phyloP scores from a whole-genome alignment of 2,888 invertebrate species.

The Drymonia ruficornis region DNA sequence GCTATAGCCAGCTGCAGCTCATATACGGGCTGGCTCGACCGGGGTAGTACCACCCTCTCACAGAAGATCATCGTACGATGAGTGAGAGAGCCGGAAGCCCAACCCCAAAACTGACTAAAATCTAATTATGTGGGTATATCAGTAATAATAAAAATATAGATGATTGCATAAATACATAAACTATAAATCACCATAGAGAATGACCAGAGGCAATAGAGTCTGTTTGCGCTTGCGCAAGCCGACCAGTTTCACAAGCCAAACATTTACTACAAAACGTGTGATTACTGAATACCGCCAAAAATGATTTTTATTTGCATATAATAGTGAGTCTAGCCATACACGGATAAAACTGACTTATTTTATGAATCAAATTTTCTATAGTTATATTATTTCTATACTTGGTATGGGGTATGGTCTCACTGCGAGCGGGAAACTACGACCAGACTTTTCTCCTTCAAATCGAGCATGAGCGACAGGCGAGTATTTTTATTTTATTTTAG shows the following conservation, averaged over 20 bases:
- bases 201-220: neutral
- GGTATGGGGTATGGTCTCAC: neutral
- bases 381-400: neutral
- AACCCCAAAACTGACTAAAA: too few relatives aligned
- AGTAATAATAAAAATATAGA: neutral
- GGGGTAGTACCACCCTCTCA: too few relatives aligned
- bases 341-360: neutral
- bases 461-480: too few relatives aligned
- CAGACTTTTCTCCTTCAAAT: too few relatives aligned
- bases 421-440: neutral
- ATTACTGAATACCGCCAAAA: neutral
- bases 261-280: neutral
- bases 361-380: slow-evolving; percentile 1
- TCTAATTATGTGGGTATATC: too few relatives aligned
- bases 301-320: slow-evolving; percentile 4
- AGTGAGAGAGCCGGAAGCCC: too few relatives aligned
- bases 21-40: too few relatives aligned
- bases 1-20: too few relatives aligned
- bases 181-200: neutral
- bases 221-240: neutral
- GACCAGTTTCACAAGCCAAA: neutral
- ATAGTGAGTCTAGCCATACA: neutral
- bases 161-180: neutral
- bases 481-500: too few relatives aligned
- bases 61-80: too few relatives aligned